phyloP scores from a whole-genome alignment of 2,797 vertebrate genomes.

The Nasua narica region DNA sequence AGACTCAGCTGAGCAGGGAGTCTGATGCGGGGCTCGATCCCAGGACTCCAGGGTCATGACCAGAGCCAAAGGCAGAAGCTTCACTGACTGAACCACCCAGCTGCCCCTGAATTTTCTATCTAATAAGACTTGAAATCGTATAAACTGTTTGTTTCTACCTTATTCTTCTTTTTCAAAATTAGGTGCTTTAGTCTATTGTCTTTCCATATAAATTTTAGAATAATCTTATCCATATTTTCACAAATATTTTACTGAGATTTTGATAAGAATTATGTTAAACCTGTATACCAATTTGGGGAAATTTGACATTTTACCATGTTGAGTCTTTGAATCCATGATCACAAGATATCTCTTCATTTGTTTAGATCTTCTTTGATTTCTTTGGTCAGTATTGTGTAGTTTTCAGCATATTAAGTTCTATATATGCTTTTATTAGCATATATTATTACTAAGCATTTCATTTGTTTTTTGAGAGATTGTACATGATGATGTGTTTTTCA shows the following conservation, averaged over 20 bases:
- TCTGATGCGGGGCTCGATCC: too few relatives aligned
- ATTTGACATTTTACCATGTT: background rate
- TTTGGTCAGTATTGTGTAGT: background rate
- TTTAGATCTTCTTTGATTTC: background rate
- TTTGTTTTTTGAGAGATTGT: background rate
- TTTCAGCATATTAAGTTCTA: background rate
- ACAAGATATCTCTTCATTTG: background rate
- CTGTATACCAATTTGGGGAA: background rate
- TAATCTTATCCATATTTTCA: background rate
- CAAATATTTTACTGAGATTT: background rate
- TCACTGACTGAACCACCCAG: too few relatives aligned
- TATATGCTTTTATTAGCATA: background rate
- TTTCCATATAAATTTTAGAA: background rate
- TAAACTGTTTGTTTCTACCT: background rate
- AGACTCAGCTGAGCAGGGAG: too few relatives aligned
- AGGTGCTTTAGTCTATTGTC: background rate
- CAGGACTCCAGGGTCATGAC: rapidly evolving
- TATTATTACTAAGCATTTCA: background rate
- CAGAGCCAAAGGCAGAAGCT: too few relatives aligned
- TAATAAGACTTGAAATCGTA: background rate
- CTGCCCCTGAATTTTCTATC: background rate
- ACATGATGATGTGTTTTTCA: background rate
- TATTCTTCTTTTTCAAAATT: background rate
- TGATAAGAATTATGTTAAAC: background rate
- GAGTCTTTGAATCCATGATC: background rate